Base-by-base conservation (phyloP, 2,888 invertebrate genomes). In the Acanthacorydalis orientalis region DNA sequence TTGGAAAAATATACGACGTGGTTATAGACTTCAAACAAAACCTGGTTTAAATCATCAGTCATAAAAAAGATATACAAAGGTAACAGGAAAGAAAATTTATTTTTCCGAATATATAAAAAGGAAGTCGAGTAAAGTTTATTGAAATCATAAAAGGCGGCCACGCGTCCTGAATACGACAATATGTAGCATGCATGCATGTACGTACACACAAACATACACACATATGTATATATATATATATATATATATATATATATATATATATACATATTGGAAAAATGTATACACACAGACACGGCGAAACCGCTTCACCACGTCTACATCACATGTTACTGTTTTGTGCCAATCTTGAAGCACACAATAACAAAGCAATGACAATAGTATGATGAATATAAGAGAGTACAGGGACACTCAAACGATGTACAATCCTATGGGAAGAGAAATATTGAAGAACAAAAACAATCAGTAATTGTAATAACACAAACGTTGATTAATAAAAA, bases 71-170 rank as follows among this genome's bases (percentile, higher is more conserved):
- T 7, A 15, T 15, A 15, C 12, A 38, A 15, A 15, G 39, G 39
- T 15, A 38, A 38, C 39, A 38, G 39, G 39, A 38, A 38, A 38
- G 39, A 38, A 38, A 38, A 38, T 38, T 38, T 38, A 38, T 38
- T 38, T 38, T 38, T 12, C 12, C 14, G 39, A 38, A 38, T 15
- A 38, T 38, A 38, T 38, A 38, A 38, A 38, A 38, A 38, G 39
- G 39, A 38, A 38, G 39, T n/a, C 39, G 39, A 38, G 12, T 8
- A 38, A 38, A 38, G 39, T 38, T 38, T 38, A 38, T 38, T 38
- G 39, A 38, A 38, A 38, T 38, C 12, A 38, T 38, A 38, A 38
- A 38, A 38, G 12, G 39, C 39, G 39, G 12, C 39, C 39, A 38
- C 39, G 39, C 39, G 39, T 38, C 15, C 39, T 12, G 39, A 38